Conservation (phyloP, 2,113 vertebrate genomes). For the Alexandromys fortis region DNA sequence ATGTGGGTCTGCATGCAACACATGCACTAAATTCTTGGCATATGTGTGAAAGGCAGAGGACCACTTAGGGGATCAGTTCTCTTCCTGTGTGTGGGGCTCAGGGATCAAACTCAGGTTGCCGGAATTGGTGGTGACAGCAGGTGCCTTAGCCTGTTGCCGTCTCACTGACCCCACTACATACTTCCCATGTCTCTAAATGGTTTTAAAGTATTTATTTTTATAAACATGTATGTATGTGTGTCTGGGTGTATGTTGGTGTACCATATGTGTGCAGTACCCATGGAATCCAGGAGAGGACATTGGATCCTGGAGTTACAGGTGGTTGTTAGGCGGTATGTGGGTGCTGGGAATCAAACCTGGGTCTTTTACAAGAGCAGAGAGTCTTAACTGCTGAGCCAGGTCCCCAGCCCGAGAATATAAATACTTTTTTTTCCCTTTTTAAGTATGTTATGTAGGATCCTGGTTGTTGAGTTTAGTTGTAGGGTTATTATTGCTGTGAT, state of each 20-base stretch:
- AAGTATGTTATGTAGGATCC: not conserved
- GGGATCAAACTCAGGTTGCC: not conserved
- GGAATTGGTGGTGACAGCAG: not conserved
- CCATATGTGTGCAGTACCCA: not conserved
- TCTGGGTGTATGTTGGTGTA: not conserved
- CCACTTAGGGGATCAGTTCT: not conserved
- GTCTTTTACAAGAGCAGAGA: too few relatives aligned
- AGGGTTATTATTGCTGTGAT: not conserved
- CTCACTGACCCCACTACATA: not conserved
- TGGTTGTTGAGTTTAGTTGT: not conserved
- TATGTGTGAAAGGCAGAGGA: not conserved
- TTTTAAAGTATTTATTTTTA: not conserved
- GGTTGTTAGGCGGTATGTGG: not conserved
- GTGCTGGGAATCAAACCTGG: not conserved
- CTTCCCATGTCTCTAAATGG: not conserved
- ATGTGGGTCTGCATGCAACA: not conserved
- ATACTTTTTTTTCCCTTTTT: not conserved
- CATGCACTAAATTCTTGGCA: not conserved
- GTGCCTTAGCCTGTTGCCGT: too few relatives aligned
- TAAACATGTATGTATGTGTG: not conserved
- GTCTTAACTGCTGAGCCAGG: too few relatives aligned
- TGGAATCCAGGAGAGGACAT: too few relatives aligned
- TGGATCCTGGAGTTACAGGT: not conserved
- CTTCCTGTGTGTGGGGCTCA: not conserved
- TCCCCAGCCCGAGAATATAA: too few relatives aligned